Percentiles rank a stretch among this genome's conserved stretches.
These are phyloP conservation scores for Nomada goodeniana DNA, from an alignment of 2,888 invertebrate species.

Conservation along the genomic window DNA sequence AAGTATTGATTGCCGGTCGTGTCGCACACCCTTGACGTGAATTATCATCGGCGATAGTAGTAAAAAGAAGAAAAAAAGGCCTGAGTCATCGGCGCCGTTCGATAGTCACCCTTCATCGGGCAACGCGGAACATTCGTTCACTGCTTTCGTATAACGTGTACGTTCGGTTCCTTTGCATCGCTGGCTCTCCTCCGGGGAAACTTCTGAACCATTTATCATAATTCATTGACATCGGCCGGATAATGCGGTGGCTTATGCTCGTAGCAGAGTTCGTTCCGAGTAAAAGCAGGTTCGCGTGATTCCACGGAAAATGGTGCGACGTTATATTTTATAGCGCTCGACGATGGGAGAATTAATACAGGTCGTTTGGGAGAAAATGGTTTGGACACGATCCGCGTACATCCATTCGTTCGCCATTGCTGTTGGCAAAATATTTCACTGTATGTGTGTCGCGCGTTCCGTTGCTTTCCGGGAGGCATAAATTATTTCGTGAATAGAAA, in stretches of 20 bases:
- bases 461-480: no score
- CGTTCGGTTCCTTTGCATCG: slow-evolving; percentile 47
- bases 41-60: slow-evolving; percentile 79
- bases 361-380: neutral
- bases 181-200: slow-evolving; percentile 27
- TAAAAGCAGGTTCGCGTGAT: slow-evolving; percentile 26
- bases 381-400: neutral
- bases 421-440: no score
- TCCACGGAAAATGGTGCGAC: neutral
- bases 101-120: slow-evolving; percentile 73
- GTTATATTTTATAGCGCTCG: neutral
- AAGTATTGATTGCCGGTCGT: slow-evolving; percentile 82
- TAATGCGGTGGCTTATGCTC: slow-evolving; percentile 33
- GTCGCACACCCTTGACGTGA: slow-evolving; percentile 79
- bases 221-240: slow-evolving; percentile 54
- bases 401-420: no score
- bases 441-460: no score
- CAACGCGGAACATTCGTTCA: slow-evolving; percentile 59
- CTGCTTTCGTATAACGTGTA: slow-evolving; percentile 53
- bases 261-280: slow-evolving; percentile 14
- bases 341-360: slow-evolving; percentile 17
- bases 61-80: slow-evolving; percentile 70
- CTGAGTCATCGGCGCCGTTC: slow-evolving; percentile 78
- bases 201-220: slow-evolving; percentile 53
- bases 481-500: no score